Percentiles rank a stretch among this genome's conserved stretches.
phyloP scores from a whole-genome alignment of 2,113 vertebrate genomes.

The Puma concolor region DNA sequence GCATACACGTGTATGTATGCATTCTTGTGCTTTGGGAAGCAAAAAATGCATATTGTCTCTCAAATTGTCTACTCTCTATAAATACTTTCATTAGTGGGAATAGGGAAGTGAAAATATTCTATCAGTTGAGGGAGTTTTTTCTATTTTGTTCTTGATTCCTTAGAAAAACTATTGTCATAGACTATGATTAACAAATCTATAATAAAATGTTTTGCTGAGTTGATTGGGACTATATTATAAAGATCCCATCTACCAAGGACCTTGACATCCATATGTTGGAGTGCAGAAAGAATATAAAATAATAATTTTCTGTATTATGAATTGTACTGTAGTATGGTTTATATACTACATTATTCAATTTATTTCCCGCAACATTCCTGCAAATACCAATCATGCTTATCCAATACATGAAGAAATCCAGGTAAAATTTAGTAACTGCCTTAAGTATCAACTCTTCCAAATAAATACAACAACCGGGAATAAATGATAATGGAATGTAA shows the following conservation, averaged over 20 bases:
- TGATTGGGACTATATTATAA: neutral
- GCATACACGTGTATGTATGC: neutral
- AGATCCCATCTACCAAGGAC: rapidly evolving
- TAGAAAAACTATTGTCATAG: neutral
- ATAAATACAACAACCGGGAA: neutral
- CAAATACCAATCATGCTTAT: neutral
- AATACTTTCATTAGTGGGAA: neutral
- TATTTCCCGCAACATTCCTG: neutral
- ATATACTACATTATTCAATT: neutral
- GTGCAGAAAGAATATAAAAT: neutral
- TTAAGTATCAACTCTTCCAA: neutral
- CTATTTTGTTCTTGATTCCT: neutral
- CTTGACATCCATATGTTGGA: neutral
- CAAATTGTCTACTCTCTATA: neutral
- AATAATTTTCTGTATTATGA: neutral
- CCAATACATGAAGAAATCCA: neutral
- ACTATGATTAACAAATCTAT: neutral
- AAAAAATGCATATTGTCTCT: neutral
- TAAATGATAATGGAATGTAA: neutral
- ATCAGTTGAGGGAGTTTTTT: neutral
- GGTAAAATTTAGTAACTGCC: neutral
- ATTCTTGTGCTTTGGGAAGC: neutral
- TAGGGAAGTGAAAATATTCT: neutral
- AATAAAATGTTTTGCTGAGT: neutral
- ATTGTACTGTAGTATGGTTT: neutral